Evolutionary conservation across 1,140 invertebrate genomes (phyloP), one percentile per base, ranked within the genome.

Genomic region (Listronotus bonariensis): DNA sequence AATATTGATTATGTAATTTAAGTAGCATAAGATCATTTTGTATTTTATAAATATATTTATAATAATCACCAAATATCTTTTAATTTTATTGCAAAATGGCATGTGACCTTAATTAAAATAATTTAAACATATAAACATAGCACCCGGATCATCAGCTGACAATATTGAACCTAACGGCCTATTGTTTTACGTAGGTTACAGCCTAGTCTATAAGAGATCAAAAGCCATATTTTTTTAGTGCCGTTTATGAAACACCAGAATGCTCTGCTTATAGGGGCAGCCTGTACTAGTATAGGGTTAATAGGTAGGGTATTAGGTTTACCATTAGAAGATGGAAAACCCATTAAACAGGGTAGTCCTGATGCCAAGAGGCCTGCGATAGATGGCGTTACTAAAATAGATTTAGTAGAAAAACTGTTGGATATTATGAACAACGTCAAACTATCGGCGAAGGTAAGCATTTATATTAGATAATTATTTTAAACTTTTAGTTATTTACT

Each of bases 241-340:
- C 81, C 81, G 55, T 84, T 85, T 76, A 80, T 91, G 26, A 81
- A 81, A 40, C 82, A 83, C 67, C 78, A 77, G 46, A 84, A 87
- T 70, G 74, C 79, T 0, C 62, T 89, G 20, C 71, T 91, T 46
- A 78, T 87, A 14, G 83, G 82, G 60, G 85, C 85, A 14, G 87
- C 89, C 1, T 86, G 87, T 71, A 79, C 83, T 57, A 84, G 88
- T 15, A 77, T 93, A 46, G 89, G 90, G 12, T 79, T 88, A 38
- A 83, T 95, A 26, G 87, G 86, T 17, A 84, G 88, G 70, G 85
- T 83, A 65, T 82, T 80, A 52, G 73, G 85, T 12, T 74, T 93
- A 20, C 90, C 90, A 1, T 76, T 92, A 41, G 76, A 74, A 10
- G 78, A 80, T 65, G 75, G 76, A 40, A 72, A 73, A 61, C 15